Evolutionary conservation across 1,140 invertebrate species (phyloP).

Genomic region (Trichomalopsis sarcophagae): DNA sequence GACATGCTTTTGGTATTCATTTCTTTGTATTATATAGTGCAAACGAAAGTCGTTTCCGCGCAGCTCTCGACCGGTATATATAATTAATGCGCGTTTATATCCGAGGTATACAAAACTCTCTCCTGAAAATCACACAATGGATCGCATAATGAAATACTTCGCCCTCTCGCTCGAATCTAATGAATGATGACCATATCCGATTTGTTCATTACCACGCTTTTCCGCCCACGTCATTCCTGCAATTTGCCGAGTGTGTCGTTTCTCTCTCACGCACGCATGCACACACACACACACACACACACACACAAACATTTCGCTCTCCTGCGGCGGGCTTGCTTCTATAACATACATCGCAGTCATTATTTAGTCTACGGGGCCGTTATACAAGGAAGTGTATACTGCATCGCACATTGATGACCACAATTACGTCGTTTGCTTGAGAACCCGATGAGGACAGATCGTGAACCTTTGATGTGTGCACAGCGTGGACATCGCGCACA

Average conservation of each 20-base stretch:
- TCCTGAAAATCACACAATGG: slow-evolving; percentile 5
- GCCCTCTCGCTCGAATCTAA: slow-evolving; percentile 5
- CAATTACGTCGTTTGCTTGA: slow-evolving; percentile 24
- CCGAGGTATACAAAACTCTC: not conserved
- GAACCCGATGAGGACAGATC: not conserved
- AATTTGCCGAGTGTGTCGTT: slow-evolving; percentile 5
- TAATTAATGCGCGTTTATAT: not conserved
- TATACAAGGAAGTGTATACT: slow-evolving; percentile 13
- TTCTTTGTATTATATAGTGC: too few species aligned
- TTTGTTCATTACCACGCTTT: slow-evolving; percentile 44
- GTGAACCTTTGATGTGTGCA: not conserved
- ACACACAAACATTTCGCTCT: not conserved
- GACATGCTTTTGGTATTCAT: too few species aligned
- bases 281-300: not conserved
- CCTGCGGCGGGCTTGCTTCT: not conserved
- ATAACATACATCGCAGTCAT: not conserved
- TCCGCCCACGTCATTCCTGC: slow-evolving; percentile 33
- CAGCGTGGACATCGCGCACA: not conserved
- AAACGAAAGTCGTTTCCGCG: too few species aligned
- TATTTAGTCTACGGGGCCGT: not conserved
- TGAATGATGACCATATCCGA: slow-evolving; percentile 42
- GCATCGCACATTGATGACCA: not conserved
- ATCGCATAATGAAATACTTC: slow-evolving; percentile 23
- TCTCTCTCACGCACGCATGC: not conserved
- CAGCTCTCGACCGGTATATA: not conserved